A percentile compares a stretch with the other conserved stretches of the same genome.
Conservation (phyloP, 2,888 invertebrate species). For the Ethmia dodecea region DNA sequence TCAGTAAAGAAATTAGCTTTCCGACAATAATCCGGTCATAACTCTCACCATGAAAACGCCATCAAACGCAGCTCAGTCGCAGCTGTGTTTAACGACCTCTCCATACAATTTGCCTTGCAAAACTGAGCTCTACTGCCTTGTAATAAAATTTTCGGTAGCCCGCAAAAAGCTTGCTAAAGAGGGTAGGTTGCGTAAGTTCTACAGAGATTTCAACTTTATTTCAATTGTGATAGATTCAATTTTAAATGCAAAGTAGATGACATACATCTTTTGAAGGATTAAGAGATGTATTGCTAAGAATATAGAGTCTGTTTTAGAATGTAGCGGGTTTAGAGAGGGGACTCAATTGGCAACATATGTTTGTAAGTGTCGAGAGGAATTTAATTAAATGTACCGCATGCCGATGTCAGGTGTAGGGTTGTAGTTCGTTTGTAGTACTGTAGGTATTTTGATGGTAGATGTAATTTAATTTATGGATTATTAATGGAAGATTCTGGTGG, state of each 20-base stretch:
- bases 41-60: constrained; percentile 21
- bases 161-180: too few relatives aligned
- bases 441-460: too few relatives aligned
- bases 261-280: not conserved
- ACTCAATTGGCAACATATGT: constrained; percentile 70
- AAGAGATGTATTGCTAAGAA: not conserved
- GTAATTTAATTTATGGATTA: too few relatives aligned
- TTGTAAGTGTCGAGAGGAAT: constrained; percentile 71
- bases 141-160: too few relatives aligned
- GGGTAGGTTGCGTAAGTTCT: too few relatives aligned
- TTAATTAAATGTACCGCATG: constrained; percentile 79
- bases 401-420: constrained; percentile 11
- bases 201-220: too few relatives aligned
- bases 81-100: not conserved
- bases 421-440: too few relatives aligned
- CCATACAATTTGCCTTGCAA: not conserved
- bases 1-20: too few relatives aligned
- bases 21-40: not conserved
- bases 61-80: constrained; percentile 14
- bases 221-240: too few relatives aligned
- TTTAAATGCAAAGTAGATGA: too few relatives aligned
- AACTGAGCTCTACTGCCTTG: not conserved
- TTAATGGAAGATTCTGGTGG: too few relatives aligned
- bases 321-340: constrained; percentile 11
- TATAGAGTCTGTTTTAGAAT: constrained; percentile 20